Evolutionary conservation across 2,888 invertebrate species (phyloP), one percentile per base, ranked within the genome.

Genomic region (Drosophila quinaria): DNA sequence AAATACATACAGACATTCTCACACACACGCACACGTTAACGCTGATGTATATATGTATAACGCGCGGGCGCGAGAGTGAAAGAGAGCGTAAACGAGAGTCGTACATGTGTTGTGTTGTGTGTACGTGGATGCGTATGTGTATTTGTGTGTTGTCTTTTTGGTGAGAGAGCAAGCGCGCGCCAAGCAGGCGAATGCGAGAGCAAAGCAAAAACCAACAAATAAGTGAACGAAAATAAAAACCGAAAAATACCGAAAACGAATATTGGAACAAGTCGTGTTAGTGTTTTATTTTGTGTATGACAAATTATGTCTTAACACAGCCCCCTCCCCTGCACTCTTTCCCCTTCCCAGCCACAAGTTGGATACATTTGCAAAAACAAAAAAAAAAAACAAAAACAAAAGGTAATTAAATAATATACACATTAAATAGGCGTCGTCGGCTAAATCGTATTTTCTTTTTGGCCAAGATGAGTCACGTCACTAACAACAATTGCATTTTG

Each of bases 181-280:
- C 67, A 80, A 81, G 74, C 66, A 76, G 78, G 85, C 83, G 79
- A 87, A 87, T 85, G 78, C 68, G 80, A 89, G 80, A 86, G 87
- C 90, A 86, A 87, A 87, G 89, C 86, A 86, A 88, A 84, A 87
- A 78, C 79, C 86, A 90, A 90, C 87, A 90, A 90, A 87, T 82
- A 90, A 83, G 81, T 82, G 83, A 87, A 88, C 78, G 77, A 87
- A 87, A 89, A 90, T 88, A 87, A 90, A 87, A 84, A 89, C 90
- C 90, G 80, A 89, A 84, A 86, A 86, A 80, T 78, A 80, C 80
- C 76, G 80, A 78, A 74, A 35, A 22, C 35, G 31, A n/a, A 51
- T 68, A 75, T 72, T 67, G 80, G 77, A 86, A 82, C 73, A 80
- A 80, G 41, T 81, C 70, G 59, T 69, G 49, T 63, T 66, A 60